Percentiles rank a stretch among this genome's conserved stretches.
phyloP scores from a whole-genome alignment of 2,888 invertebrate species.

The Thera obeliscata region DNA sequence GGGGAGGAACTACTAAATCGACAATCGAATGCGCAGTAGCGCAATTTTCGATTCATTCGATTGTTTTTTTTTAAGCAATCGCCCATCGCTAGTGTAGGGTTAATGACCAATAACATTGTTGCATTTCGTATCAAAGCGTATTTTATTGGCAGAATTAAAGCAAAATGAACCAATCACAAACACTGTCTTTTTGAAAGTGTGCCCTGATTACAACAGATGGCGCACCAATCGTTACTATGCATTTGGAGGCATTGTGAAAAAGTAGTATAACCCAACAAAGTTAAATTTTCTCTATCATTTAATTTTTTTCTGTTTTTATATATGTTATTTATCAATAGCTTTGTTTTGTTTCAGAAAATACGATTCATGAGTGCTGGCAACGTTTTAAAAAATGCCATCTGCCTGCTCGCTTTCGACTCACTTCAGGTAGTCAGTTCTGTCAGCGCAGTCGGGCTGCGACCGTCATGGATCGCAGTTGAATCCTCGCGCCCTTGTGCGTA shows the following conservation, averaged over 20 bases:
- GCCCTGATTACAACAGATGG: slow-evolving; percentile 19
- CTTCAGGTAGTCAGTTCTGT: slow-evolving; percentile 50
- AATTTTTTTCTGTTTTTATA: too few species aligned
- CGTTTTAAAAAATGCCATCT: slow-evolving; percentile 28
- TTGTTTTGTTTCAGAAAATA: neutral
- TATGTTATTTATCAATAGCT: neutral
- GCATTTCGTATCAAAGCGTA: slow-evolving; percentile 1
- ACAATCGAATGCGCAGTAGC: too few species aligned
- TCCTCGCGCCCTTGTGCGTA: slow-evolving; percentile 56
- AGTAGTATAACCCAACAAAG: slow-evolving; percentile 13
- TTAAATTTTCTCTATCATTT: neutral
- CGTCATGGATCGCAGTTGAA: slow-evolving; percentile 78
- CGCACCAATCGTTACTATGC: slow-evolving; percentile 4
- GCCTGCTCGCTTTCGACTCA: slow-evolving; percentile 55
- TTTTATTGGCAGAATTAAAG: slow-evolving; percentile 16
- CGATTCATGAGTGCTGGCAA: slow-evolving; percentile 27
- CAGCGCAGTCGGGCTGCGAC: slow-evolving; percentile 71
- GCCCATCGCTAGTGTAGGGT: too few species aligned
- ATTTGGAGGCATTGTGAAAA: slow-evolving; percentile 6
- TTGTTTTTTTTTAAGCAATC: too few species aligned
- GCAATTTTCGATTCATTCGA: too few species aligned
- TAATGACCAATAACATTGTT: slow-evolving; percentile 17
- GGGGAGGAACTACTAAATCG: too few species aligned
- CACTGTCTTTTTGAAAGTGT: slow-evolving; percentile 5
- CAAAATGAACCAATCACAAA: slow-evolving; percentile 18